phyloP scores from a whole-genome alignment of 2,113 vertebrate species.

The Thryonomys swinderianus region DNA sequence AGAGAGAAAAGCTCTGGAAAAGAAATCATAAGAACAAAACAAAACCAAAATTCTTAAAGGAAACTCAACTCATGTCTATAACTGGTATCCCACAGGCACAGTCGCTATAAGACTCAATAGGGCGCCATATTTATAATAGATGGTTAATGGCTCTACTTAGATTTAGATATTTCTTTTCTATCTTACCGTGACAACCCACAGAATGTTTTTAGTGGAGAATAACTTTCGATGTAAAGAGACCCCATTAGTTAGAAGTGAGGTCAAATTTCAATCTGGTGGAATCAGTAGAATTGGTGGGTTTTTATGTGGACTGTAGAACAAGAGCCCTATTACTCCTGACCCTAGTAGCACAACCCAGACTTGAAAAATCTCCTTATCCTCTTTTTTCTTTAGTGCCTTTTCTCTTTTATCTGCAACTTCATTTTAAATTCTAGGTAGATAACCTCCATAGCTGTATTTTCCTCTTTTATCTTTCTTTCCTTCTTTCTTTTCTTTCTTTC shows the following conservation, averaged over 20 bases:
- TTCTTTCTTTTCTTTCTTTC: too few species aligned
- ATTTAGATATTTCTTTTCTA: not conserved
- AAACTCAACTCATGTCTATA: not conserved
- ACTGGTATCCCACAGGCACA: not conserved
- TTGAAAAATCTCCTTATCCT: not conserved
- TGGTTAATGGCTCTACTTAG: not conserved
- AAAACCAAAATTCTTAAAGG: slow-evolving; percentile 3
- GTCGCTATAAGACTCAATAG: not conserved
- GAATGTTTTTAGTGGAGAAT: not conserved
- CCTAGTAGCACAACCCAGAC: not conserved
- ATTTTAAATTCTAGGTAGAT: slow-evolving; percentile 20
- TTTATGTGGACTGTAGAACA: fast-evolving
- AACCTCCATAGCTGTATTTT: not conserved
- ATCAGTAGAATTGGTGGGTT: not conserved
- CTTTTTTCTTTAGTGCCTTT: not conserved
- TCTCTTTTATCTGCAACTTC: slow-evolving; percentile 12
- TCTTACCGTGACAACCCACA: not conserved
- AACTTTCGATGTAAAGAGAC: not conserved
- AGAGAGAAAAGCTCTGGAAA: not conserved
- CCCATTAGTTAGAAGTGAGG: not conserved
- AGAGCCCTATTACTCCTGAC: not conserved
- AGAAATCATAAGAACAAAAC: not conserved
- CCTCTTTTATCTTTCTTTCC: slow-evolving; percentile 43
- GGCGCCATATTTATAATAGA: not conserved
- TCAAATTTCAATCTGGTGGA: not conserved